A percentile compares a stretch with the other conserved stretches of the same genome.
phyloP scores from a whole-genome alignment of 2,888 invertebrate species.

The Amorpha juglandis region DNA sequence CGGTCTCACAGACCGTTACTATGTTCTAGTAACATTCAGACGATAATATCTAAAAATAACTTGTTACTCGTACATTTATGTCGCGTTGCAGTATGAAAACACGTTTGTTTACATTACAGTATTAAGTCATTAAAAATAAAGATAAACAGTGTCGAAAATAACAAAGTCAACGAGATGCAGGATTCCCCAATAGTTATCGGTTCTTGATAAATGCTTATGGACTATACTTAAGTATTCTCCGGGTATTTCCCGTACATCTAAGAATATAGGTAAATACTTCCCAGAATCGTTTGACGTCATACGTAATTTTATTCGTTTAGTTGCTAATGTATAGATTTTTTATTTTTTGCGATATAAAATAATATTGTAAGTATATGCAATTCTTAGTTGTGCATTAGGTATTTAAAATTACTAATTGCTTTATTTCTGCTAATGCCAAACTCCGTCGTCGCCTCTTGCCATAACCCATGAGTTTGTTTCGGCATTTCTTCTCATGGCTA shows the following conservation, averaged over 20 bases:
- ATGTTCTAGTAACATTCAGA: neutral
- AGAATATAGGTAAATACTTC: neutral
- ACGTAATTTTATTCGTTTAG: neutral
- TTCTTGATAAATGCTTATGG: neutral
- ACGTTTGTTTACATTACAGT: neutral
- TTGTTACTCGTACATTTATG: neutral
- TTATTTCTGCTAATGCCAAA: no score
- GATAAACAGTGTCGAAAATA: neutral
- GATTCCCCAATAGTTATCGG: conserved; percentile 1
- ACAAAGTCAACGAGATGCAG: neutral
- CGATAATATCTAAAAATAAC: neutral
- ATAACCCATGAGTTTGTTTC: no score
- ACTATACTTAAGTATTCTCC: neutral
- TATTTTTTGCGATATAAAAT: neutral
- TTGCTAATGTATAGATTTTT: neutral
- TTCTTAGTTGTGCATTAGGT: no score
- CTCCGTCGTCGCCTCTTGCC: no score
- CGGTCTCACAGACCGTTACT: no score
- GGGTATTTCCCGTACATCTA: neutral
- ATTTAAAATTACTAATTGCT: no score
- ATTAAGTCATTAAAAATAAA: neutral
- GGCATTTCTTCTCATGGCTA: no score
- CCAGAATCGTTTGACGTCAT: conserved; percentile 4
- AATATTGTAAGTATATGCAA: no score
- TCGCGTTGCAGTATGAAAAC: neutral